Conservation (phyloP, 35 echinoderm and acorn worm species). For the Apostichopus californicus region DNA sequence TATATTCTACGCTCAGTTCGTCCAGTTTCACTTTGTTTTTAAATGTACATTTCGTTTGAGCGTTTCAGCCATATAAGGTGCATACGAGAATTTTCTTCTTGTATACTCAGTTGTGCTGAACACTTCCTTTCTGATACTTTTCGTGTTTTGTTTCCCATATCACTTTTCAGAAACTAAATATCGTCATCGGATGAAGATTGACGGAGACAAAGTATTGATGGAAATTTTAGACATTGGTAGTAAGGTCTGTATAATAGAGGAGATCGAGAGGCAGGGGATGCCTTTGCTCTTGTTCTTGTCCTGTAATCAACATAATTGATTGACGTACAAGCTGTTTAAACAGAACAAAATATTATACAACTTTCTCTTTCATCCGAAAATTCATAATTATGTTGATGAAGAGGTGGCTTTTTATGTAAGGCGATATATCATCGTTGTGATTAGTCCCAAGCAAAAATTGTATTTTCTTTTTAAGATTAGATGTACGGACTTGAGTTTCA, state of each 20-base stretch:
- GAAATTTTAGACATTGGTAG: constrained; percentile 84
- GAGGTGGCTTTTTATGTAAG: too few relatives aligned
- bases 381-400: too few relatives aligned
- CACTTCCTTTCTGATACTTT: background rate
- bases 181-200: constrained; percentile 84
- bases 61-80: too few relatives aligned
- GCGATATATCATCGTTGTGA: too few relatives aligned
- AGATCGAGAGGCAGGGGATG: background rate
- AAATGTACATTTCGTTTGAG: too few relatives aligned
- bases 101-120: background rate
- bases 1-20: too few relatives aligned
- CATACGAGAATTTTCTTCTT: background rate
- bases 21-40: too few relatives aligned
- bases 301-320: background rate
- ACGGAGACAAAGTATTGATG: constrained; percentile 86
- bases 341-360: background rate
- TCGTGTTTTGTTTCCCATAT: background rate
- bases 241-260: constrained; percentile 55
- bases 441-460: too few relatives aligned
- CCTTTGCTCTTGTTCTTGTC: too few relatives aligned
- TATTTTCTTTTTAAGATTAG: too few relatives aligned
- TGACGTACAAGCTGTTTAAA: background rate
- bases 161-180: constrained; percentile 82
- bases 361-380: background rate
- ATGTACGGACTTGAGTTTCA: too few relatives aligned